These are phyloP conservation scores for Takifugu flavidus DNA, from an alignment of 2,113 vertebrate genomes.

Conservation along the genomic window DNA sequence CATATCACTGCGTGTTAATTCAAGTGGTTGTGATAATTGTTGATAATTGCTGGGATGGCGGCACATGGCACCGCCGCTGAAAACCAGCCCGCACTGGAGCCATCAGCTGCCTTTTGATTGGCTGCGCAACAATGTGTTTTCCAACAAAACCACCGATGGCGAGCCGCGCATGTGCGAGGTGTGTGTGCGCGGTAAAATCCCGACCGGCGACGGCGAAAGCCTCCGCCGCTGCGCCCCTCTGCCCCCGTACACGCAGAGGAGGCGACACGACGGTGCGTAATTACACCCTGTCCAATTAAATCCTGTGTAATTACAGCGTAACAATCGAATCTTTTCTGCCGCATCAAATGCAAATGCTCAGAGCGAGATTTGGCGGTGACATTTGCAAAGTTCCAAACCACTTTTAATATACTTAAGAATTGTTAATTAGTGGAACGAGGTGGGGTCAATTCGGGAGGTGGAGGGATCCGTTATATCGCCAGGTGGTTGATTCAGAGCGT, in stretches of 20 bases:
- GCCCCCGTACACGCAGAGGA: background rate
- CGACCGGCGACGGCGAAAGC: background rate
- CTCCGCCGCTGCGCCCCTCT: background rate
- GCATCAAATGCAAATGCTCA: constrained; percentile 13
- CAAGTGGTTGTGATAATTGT: background rate
- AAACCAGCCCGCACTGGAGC: background rate
- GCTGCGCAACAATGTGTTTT: too few species aligned
- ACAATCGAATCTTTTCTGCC: constrained; percentile 23
- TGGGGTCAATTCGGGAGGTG: constrained; percentile 33
- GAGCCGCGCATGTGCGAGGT: too few species aligned
- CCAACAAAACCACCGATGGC: too few species aligned
- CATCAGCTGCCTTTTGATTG: too few species aligned
- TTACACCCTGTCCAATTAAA: constrained; percentile 18
- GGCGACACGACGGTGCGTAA: background rate
- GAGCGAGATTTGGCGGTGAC: constrained; percentile 24
- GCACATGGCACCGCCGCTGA: background rate
- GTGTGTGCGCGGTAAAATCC: too few species aligned
- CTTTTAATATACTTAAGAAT: constrained; percentile 28
- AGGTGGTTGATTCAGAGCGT: background rate
- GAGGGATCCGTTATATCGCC: background rate
- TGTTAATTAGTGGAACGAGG: constrained; percentile 32
- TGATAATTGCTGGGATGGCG: background rate
- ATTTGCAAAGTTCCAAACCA: constrained; percentile 30
- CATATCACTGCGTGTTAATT: background rate
- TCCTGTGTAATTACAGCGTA: constrained; percentile 18